Evolutionary conservation across 2,797 vertebrate genomes (phyloP).

Genomic region (Chelmon rostratus): DNA sequence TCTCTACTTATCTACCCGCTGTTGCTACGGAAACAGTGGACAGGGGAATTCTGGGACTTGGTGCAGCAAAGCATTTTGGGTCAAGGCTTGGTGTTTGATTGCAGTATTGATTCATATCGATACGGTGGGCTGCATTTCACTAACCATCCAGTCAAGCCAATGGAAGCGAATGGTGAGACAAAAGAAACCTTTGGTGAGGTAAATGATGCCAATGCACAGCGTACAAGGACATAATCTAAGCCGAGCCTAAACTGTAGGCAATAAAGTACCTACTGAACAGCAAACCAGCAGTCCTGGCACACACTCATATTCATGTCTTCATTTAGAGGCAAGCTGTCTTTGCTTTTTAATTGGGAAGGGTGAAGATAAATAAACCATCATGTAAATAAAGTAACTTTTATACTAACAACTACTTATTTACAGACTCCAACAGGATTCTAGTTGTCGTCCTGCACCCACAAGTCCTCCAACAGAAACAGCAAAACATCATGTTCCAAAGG

Average conservation of each 20-base stretch:
- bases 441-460: not conserved
- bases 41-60: slow-evolving; percentile 78
- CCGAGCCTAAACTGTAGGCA: not conserved
- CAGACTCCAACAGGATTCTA: not conserved
- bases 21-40: slow-evolving; percentile 82
- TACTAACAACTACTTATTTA: too few relatives aligned
- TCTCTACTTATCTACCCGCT: slow-evolving; percentile 54
- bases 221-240: not conserved
- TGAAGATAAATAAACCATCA: not conserved
- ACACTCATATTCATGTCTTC: not conserved
- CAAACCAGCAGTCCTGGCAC: not conserved
- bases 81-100: slow-evolving; percentile 58
- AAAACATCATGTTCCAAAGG: not conserved
- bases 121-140: slow-evolving; percentile 25
- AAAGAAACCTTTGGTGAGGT: slow-evolving; percentile 8
- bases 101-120: slow-evolving; percentile 52
- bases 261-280: not conserved
- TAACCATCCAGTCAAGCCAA: not conserved
- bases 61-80: slow-evolving; percentile 67
- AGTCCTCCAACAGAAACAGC: not conserved
- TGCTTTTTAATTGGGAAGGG: not conserved
- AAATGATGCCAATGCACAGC: not conserved
- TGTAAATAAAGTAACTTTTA: not conserved
- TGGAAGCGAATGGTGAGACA: not conserved
- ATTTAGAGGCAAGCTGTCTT: not conserved